Base-by-base conservation (phyloP, 92 coral and sea anemone species). In the Zoanthus gigantus region DNA sequence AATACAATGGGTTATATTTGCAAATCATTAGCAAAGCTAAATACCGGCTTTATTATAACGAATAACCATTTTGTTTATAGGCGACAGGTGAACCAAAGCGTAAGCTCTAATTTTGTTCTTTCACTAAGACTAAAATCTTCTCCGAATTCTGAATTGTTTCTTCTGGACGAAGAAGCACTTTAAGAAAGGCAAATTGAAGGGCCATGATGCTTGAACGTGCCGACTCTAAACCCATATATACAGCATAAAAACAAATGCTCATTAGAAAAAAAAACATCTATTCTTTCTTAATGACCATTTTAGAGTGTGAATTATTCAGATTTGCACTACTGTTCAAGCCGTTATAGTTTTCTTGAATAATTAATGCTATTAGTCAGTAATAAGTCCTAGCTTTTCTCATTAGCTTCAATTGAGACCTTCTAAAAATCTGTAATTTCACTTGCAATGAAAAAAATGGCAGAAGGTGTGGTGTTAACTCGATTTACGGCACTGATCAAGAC, bases 341-440 rank as follows among this genome's bases (percentile, higher is more conserved):
- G 56, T 81, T 66, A 81, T 29, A 81, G 74, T 47, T 81, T 63
- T 66, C 75, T 81, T 81, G 60, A 81, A 81, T 81, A 81, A 81
- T 81, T 81, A 44, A 81, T 81, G 85, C 85, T 81, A 47, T 81
- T 81, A 66, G 46, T 69, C 74, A 48, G 85, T 81, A 81, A 81
- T 81, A 81, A 81, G 60, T 48, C 23, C 61, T 46, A 71, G 74
- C 56, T 46, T 81, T 81, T 81, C 75, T 81, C 85, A 67, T 81
- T 81, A 81, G 85, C 75, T 50, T 11, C 75, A 45, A 81, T 81
- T 81, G 44, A 23, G 14, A 80, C 44, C 74, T 65, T 80, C 69
- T 80, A 76, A 74, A 81, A 81, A 81, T 81, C 74, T 81, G 85
- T 81, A 67, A 13, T 81, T 67, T 81, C 85, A 81, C 85, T 81